Evolutionary conservation across 1,140 invertebrate genomes (phyloP), one percentile per base, ranked within the genome.

Genomic region (Leptinotarsa texana): DNA sequence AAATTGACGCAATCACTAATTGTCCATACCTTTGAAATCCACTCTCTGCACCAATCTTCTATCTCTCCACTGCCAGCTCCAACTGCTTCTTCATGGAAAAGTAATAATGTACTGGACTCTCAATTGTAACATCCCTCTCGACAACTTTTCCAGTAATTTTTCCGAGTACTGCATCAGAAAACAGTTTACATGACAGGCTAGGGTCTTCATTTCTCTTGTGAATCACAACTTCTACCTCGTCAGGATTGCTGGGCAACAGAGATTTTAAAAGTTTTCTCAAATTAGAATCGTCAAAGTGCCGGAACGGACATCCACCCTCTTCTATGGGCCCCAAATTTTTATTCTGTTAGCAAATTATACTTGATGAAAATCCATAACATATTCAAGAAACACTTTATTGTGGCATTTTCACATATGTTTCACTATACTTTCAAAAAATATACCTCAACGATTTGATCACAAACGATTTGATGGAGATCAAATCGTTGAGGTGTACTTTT

Each of bases 241-340:
- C 73, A 3, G 71, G 22, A 42, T 49, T 67, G 15, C 11, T 70
- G 24, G 71, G 72, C 4, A 75, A 67, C 47, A 47, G 24, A 4
- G 13, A 85, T 81, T 84, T 77, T 77, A 78, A 72, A 21, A 62
- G 11, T 11, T 18, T 24, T 75, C 77, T 75, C 42, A 90, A 82
- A 72, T 82, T 83, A 74, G 82, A 75, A 48, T 69, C 74, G 75
- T 90, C 89, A 84, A 90, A 90, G 78, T 87, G 86, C 79, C 87
- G 88, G 73, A 90, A 91, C 4, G 89, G 89, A 77, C 89, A 91
- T 42, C 89, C 89, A 68, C 89, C 89, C 85, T 90, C 89, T 69
- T 86, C 87, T 76, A 82, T 87, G 24, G 87, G 78, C 48, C 84
- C 86, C 67, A 86, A 84, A 24, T 89, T 89, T 63, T 92, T 87